phyloP scores from a whole-genome alignment of 2,888 invertebrate species.

The Callinectes sapidus region DNA sequence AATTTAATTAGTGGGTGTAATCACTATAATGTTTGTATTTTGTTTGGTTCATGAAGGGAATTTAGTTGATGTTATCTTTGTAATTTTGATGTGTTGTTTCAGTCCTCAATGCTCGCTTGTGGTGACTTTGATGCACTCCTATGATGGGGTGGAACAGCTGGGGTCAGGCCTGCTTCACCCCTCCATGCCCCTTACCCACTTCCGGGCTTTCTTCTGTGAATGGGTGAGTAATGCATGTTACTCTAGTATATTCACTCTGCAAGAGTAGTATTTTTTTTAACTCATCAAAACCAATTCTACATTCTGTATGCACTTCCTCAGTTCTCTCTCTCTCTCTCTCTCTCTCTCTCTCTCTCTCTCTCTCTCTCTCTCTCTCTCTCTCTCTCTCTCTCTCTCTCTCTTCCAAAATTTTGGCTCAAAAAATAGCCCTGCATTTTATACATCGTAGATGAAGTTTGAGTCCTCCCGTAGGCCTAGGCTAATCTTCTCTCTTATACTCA shows the following conservation, averaged over 20 bases:
- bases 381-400: too few relatives aligned
- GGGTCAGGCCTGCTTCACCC: conserved; percentile 81
- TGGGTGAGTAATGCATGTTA: conserved; percentile 76
- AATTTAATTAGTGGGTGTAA: too few relatives aligned
- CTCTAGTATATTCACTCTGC: not conserved
- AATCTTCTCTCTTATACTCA: too few relatives aligned
- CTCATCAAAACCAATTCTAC: not conserved
- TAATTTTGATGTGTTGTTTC: conserved; percentile 61
- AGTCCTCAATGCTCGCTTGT: conserved; percentile 80
- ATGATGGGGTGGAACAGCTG: conserved; percentile 81
- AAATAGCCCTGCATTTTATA: too few relatives aligned
- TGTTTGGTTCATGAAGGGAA: not conserved
- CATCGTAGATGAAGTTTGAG: too few relatives aligned
- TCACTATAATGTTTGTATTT: not conserved
- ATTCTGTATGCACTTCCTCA: not conserved
- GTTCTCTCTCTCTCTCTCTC: too few relatives aligned
- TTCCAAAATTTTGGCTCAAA: too few relatives aligned
- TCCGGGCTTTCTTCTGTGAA: conserved; percentile 85
- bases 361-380: too few relatives aligned
- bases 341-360: too few relatives aligned
- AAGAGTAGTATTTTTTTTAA: not conserved
- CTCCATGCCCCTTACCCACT: conserved; percentile 84
- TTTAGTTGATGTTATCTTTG: not conserved
- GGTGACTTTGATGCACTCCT: conserved; percentile 83
- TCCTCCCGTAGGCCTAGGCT: too few relatives aligned